A percentile compares a stretch with the other conserved stretches of the same genome.
Evolutionary conservation across 2,797 vertebrate genomes (phyloP).

Genomic region (Babyrousa celebensis): DNA sequence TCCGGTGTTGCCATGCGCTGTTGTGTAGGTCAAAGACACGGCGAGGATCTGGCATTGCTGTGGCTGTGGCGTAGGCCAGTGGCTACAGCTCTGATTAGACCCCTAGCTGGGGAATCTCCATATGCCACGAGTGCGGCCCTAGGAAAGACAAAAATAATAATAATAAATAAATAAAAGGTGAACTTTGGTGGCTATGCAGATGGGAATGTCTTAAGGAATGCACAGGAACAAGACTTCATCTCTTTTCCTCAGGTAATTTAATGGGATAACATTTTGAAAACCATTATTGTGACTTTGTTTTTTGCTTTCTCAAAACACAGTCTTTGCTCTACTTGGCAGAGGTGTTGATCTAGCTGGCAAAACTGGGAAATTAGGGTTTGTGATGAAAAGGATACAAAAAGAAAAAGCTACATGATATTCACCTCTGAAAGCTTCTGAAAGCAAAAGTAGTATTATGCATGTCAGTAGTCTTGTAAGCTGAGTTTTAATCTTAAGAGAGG

Average conservation of each 20-base stretch:
- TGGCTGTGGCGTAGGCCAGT: too few relatives aligned
- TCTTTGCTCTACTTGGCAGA: constrained; percentile 59
- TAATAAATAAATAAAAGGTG: not conserved
- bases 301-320: not conserved
- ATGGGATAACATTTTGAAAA: constrained; percentile 28
- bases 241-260: not conserved
- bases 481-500: constrained; percentile 24
- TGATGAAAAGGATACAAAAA: constrained; percentile 35
- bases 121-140: too few relatives aligned
- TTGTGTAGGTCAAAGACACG: too few relatives aligned
- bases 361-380: constrained; percentile 34
- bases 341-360: not conserved
- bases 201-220: constrained; percentile 7
- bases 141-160: too few relatives aligned
- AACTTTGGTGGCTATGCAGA: not conserved
- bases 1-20: too few relatives aligned
- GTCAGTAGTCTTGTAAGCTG: not conserved
- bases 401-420: not conserved
- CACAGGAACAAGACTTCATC: constrained; percentile 2
- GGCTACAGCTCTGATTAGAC: too few relatives aligned
- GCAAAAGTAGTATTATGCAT: not conserved
- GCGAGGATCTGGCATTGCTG: too few relatives aligned
- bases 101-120: too few relatives aligned
- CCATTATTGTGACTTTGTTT: not conserved
- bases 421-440: constrained; percentile 45